Evolutionary conservation across 2,113 vertebrate species (phyloP), one percentile per base, ranked within the genome.

Genomic region (Grus americana): DNA sequence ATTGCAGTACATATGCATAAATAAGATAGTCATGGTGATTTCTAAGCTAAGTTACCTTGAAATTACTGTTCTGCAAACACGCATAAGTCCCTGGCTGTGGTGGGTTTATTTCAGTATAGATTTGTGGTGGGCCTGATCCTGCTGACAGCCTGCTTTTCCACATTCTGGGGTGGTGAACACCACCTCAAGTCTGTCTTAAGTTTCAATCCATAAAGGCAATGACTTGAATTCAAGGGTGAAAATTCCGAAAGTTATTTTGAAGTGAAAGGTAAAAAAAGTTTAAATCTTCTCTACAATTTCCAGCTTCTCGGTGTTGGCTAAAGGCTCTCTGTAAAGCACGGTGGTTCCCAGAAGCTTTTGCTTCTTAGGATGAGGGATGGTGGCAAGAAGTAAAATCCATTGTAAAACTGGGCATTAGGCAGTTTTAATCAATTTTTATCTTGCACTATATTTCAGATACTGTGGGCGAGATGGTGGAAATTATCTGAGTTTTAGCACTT

Each of bases 1-100:
- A 7, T 30, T 74, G 36, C 12, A 30, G 83, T 78, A 71, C 55
- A 50, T 85, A 75, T 84, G 83, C 80, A 88, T 92, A 90, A 96
- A 85, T 85, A 91, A 94, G 94, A 95, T 93, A 92, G 90, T 91
- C 90, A 93, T n/a, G 80, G 95, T 88, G 91, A 87, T 92, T 95
- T 92, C 91, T 79, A 72, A 58, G 54, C 58, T 95, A 91, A 93
- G 13, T 80, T 95, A 94, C 92, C 92, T 86, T 95, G 90, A 95
- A 97, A 95, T 95, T 86, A 73, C 66, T 73, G 70, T 81, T 96
- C 74, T 91, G 42, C 49, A 92, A 87, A 80, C 73, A 65, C 55
- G 80, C 94, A 71, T 83, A 94, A 88, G 65, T 72, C 81, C 32
- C 59, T 89, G 6, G 20, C 63, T 92, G 38, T 32, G 38, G n/a